phyloP scores from a whole-genome alignment of 2,888 invertebrate species.

The Orchesellides sinensis region DNA sequence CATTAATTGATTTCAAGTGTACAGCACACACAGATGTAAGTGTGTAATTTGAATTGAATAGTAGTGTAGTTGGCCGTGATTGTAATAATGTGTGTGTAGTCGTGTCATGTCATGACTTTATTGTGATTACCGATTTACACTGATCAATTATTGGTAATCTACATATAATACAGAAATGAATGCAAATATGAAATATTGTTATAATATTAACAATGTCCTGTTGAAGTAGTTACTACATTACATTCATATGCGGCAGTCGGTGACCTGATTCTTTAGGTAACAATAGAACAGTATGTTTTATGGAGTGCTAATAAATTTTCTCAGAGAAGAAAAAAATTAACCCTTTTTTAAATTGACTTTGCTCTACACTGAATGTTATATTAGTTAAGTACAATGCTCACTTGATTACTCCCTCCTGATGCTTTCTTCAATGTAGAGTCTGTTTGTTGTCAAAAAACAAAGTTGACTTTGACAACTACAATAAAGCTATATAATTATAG shows the following conservation, averaged over 20 bases:
- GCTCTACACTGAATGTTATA: background rate
- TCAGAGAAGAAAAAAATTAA: slow-evolving; percentile 8
- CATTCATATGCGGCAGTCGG: background rate
- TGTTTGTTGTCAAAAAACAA: background rate
- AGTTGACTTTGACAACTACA: background rate
- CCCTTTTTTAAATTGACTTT: too few species aligned
- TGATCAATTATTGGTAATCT: slow-evolving; percentile 30
- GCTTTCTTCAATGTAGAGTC: background rate
- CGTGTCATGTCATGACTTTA: slow-evolving; percentile 54
- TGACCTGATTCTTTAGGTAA: slow-evolving; percentile 52
- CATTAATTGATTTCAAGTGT: slow-evolving; percentile 59
- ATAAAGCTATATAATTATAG: background rate
- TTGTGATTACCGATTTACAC: slow-evolving; percentile 47
- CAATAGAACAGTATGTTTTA: slow-evolving; percentile 23
- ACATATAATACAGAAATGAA: background rate
- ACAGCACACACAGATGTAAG: background rate
- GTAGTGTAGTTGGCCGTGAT: background rate
- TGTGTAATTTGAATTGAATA: background rate
- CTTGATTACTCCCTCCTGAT: background rate
- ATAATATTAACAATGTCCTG: background rate
- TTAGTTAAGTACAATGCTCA: background rate
- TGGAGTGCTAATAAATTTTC: slow-evolving; percentile 48
- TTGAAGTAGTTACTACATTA: background rate
- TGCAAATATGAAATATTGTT: background rate
- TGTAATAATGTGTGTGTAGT: slow-evolving; percentile 10